phyloP scores from a whole-genome alignment of 2,888 invertebrate genomes.

The Tanypteryx hageni region DNA sequence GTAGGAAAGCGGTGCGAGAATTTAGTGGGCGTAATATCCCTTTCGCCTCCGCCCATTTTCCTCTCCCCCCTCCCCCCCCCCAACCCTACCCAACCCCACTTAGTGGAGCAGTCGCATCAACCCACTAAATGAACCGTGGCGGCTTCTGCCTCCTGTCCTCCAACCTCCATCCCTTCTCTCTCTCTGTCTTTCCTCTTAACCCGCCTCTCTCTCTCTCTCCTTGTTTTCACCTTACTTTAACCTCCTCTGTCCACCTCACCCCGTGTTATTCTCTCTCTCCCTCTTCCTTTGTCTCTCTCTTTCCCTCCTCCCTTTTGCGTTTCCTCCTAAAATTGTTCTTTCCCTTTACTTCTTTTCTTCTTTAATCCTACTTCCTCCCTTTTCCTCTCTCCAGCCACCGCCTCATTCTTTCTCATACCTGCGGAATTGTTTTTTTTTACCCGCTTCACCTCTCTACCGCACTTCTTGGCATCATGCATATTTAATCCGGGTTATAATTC shows the following conservation, averaged over 20 bases:
- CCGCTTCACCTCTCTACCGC: too few species aligned
- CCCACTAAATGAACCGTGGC: constrained; percentile 19
- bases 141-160: not conserved
- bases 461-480: too few species aligned
- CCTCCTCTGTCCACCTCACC: not conserved
- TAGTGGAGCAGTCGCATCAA: constrained; percentile 23
- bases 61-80: not conserved
- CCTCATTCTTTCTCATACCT: too few species aligned
- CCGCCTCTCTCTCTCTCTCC: too few species aligned
- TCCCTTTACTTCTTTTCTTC: too few species aligned
- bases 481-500: too few species aligned
- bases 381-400: too few species aligned
- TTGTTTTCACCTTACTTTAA: too few species aligned
- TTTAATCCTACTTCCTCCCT: too few species aligned
- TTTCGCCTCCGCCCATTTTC: not conserved
- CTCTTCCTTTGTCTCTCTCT: not conserved
- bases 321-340: too few species aligned
- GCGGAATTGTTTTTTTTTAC: too few species aligned
- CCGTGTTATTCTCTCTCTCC: not conserved
- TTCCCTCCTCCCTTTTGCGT: too few species aligned
- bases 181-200: not conserved
- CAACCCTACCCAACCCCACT: not conserved
- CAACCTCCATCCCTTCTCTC: not conserved
- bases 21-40: not conserved
- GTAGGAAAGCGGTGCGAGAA: not conserved